phyloP scores from a whole-genome alignment of 2,113 vertebrate species.

The Gymnarchus niloticus region DNA sequence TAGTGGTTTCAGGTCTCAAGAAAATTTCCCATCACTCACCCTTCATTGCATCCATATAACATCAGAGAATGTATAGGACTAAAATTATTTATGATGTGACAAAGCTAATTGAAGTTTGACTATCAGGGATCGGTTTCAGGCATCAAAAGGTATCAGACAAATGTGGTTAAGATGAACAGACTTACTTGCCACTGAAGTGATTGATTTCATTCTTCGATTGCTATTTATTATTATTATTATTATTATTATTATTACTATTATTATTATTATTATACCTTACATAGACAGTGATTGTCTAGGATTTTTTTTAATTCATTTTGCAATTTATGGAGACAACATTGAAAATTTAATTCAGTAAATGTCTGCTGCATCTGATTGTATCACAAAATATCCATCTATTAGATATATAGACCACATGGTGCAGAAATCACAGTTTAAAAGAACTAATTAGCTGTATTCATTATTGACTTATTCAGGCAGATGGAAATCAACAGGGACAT shows the following conservation, averaged over 20 bases:
- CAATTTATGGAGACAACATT: not conserved
- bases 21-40: too few species aligned
- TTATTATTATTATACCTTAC: not conserved
- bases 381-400: not conserved
- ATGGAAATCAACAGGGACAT: not conserved
- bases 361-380: not conserved
- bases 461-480: not conserved
- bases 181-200: not conserved
- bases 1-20: too few species aligned
- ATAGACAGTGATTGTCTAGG: not conserved
- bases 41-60: not conserved
- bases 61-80: not conserved
- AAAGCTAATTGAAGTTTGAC: not conserved
- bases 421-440: not conserved
- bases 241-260: too few species aligned
- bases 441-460: not conserved
- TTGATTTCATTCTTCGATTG: not conserved
- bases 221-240: not conserved
- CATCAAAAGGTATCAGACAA: not conserved
- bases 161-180: not conserved
- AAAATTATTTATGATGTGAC: not conserved
- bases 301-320: not conserved
- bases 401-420: not conserved
- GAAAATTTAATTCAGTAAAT: not conserved
- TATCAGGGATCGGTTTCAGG: not conserved